Base-by-base conservation (phyloP, 2,888 invertebrate species). In the Mesorhabditis spiculigera region DNA sequence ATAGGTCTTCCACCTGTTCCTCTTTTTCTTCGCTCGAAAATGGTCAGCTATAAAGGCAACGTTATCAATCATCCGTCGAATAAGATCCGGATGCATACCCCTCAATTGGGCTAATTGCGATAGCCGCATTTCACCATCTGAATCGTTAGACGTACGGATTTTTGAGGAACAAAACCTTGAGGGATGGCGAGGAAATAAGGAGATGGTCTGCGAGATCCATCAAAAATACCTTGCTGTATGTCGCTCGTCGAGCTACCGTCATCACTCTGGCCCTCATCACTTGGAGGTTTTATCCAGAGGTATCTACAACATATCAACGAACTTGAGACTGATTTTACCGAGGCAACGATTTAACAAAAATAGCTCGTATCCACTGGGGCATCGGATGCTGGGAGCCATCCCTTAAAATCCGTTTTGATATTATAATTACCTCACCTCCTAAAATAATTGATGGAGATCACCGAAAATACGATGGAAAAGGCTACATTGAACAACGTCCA, bases 371-470 rank as follows among this genome's bases (percentile, higher is more conserved):
- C 95, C 95, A 95, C 8, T 93, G 93, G 72, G 95, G 93, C 95
- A 97, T 96, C 86, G 91, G 91, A 88, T 95, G 95, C 66, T 96
- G 95, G 88, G 95, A 93, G 63, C 95, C 95, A 69, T 94, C 83
- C 63, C 83, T 82, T 41, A 16, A 76, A 63, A 16, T 13, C 3
- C 43, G 43, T 63, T 28, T 58, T 66, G 43, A 4, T 6, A 5
- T 13, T 43, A n/a, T 43, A 43, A 58, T 10, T 71, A 65, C 6
- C 62, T 63, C 44, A 82, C 80, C 83, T 68, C 73, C 84, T 94
- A 89, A 95, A 95, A 75, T 95, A 94, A 88, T 96, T 96, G 75
- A 96, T 90, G 63, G 95, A 95, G 81, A 95, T 93, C 80, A 97
- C 95, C 62, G 96, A 95, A 83, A 95, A 93, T 87, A 95, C 94